Percentiles rank a stretch among this genome's conserved stretches.
Evolutionary conservation across 1,140 invertebrate genomes (phyloP).

Genomic region (Meteorus sp.): DNA sequence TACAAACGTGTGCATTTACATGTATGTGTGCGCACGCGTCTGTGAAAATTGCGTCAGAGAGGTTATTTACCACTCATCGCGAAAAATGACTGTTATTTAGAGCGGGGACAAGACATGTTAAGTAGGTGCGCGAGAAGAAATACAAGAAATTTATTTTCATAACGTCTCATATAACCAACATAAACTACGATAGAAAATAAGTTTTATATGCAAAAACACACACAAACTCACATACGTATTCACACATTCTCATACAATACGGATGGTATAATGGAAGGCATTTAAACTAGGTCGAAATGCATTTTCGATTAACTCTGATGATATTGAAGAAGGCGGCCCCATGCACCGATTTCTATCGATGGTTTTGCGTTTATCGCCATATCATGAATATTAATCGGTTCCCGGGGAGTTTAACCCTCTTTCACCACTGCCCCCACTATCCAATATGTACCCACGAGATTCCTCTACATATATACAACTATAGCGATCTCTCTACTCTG

Average conservation of each 20-base stretch:
- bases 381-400: conserved; percentile 29
- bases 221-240: no score
- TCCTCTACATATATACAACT: no score
- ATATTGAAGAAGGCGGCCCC: no score
- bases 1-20: conserved; percentile 1
- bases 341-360: conserved; percentile 3
- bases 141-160: no score
- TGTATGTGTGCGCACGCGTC: conserved; percentile 5
- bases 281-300: conserved; percentile 16
- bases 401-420: conserved; percentile 11
- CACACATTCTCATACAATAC: not conserved
- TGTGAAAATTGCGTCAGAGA: conserved; percentile 21
- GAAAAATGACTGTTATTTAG: conserved; percentile 24
- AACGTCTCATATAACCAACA: no score
- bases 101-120: not conserved
- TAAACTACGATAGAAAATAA: no score
- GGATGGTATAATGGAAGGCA: no score
- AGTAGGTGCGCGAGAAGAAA: not conserved
- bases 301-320: no score
- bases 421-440: no score
- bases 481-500: conserved; percentile 8
- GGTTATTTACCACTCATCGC: conserved; percentile 24
- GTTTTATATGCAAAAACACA: no score
- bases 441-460: conserved; percentile 24
- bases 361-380: conserved; percentile 17